Base-by-base conservation (phyloP, 1,140 invertebrate genomes). In the Zaprionus taronus region DNA sequence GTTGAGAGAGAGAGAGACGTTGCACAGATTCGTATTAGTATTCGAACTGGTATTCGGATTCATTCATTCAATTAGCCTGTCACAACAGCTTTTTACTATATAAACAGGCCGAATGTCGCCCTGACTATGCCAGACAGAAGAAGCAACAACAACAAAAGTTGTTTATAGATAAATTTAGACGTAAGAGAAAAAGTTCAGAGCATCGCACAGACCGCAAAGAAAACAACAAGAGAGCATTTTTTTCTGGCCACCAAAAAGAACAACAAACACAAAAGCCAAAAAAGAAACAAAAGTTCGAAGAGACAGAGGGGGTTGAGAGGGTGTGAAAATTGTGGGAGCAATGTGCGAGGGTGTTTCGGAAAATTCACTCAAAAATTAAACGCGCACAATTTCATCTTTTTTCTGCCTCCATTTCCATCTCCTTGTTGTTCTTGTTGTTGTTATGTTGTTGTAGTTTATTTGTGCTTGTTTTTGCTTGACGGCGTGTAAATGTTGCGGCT, bases 81-180 rank as follows among this genome's bases (percentile, higher is more conserved):
- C 80, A 75, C 62, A 72, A 62, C 56, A 76, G 61, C n/a, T 71
- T 75, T 71, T 75, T 62, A 69, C 77, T 65, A 72, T 71, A 81
- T 49, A 77, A 68, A 80, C 69, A 80, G 51, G 55, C 77, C 36
- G 55, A 81, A 57, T 79, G 72, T 79, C 72, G 67, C 51, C 62
- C 31, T 4, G 31, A 31, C 31, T 31, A 31, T 9, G 31, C 9
- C 38, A 47, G 53, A 49, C 31, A 58, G 41, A 53, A 36, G 63
- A 44, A 71, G 24, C 68, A 20, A 51, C 26, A 20, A 51, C 26
- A 17, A 44, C 53, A 58, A 63, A 72, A 72, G 22, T 68, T 63
- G 74, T 81, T 89, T 83, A 89, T 76, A 84, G 81, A 76, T 87
- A 84, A 87, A 86, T 83, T 78, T 86, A 89, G 83, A 89, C 71